Conservation (phyloP, 2,113 vertebrate genomes). For the Tauraco erythrolophus region DNA sequence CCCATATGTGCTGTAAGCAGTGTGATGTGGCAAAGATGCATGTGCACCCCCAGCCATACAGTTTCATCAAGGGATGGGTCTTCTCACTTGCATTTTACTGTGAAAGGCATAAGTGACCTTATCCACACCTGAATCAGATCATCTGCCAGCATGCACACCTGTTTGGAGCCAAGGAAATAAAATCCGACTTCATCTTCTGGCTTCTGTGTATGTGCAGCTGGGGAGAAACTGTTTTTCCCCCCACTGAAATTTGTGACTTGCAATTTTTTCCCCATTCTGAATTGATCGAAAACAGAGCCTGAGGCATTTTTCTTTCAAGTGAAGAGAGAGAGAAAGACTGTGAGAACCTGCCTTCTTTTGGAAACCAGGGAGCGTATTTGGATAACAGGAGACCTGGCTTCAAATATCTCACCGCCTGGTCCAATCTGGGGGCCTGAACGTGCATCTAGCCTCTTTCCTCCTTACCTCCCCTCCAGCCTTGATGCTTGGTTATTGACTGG, state of each 20-base stretch:
- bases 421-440: fast-evolving
- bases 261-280: neutral
- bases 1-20: neutral
- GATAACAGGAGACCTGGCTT: neutral
- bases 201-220: neutral
- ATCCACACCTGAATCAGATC: neutral
- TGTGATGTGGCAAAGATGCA: neutral
- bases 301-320: neutral
- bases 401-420: neutral
- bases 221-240: neutral
- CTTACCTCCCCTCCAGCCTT: neutral
- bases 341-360: neutral
- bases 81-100: neutral
- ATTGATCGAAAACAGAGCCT: neutral
- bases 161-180: neutral
- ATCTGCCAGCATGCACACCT: neutral
- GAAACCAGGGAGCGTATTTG: neutral
- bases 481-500: neutral
- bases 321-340: neutral
- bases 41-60: neutral
- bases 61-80: neutral
- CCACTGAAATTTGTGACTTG: neutral
- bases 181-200: neutral
- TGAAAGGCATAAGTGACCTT: neutral
- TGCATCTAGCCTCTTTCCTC: neutral